Evolutionary conservation across 2,888 invertebrate genomes (phyloP).

Genomic region (Caenorhabditis sp.): DNA sequence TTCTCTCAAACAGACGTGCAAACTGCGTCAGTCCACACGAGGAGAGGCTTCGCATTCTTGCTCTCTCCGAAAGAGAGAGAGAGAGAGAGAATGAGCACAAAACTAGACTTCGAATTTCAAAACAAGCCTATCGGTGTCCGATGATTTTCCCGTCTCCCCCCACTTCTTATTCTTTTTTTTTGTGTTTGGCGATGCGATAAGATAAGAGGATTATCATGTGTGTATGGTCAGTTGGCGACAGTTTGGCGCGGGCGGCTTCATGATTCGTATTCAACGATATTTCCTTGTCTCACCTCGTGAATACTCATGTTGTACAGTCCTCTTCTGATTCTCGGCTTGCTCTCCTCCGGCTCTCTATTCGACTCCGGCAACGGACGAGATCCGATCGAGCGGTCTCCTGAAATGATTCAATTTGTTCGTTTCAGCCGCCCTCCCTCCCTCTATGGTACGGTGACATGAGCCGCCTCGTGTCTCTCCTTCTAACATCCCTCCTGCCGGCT

Average conservation of each 20-base stretch:
- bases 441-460: conserved; percentile 50
- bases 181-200: conserved; percentile 36
- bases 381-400: conserved; percentile 63
- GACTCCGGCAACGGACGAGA: conserved; percentile 25
- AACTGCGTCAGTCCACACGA: conserved; percentile 31
- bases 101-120: conserved; percentile 37
- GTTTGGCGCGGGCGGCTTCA: conserved; percentile 19
- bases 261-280: conserved; percentile 19
- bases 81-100: conserved; percentile 1
- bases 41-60: too few relatives aligned
- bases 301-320: conserved; percentile 78
- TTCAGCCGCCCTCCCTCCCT: not conserved
- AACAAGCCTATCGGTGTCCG: conserved; percentile 14
- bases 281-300: conserved; percentile 64
- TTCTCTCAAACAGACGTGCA: conserved; percentile 11
- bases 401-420: conserved; percentile 19
- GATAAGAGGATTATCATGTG: conserved; percentile 35
- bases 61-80: conserved; percentile 4
- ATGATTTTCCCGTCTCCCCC: not conserved
- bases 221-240: conserved; percentile 46
- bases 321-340: conserved; percentile 77
- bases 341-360: conserved; percentile 73
- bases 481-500: conserved; percentile 30
- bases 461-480: conserved; percentile 10
- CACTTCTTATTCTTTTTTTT: conserved; percentile 11